Evolutionary conservation across 2,113 vertebrate genomes (phyloP), one percentile per base, ranked within the genome.

Genomic region (Glaucomys volans): DNA sequence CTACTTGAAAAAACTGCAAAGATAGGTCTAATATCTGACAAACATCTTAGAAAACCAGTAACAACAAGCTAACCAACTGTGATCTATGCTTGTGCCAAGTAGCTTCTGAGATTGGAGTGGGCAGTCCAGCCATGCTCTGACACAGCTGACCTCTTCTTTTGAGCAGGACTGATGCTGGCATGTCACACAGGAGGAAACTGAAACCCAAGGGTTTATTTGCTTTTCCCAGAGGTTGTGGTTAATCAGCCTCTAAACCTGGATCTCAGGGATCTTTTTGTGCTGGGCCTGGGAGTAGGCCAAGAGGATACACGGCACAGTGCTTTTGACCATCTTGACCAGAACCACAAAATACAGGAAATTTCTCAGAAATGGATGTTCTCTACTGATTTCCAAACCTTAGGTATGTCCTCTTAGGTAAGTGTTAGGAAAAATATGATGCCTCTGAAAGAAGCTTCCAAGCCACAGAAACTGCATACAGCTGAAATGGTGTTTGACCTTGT

Each of bases 371-470:
- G 76, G 97, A 96, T 97, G 81, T 90, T 98, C 91, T 97, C 54
- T 71, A 81, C 93, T 71, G 89, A 95, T 92, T 96, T 98, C 97
- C 97, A 98, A 97, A 97, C 97, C 97, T 91, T 97, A 96, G 97
- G 91, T 97, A 98, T 96, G 97, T 97, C 76, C 94, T 97, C 84
- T 98, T 97, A 97, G 95, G 97, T 97, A 97, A 98, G 90, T 95
- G 88, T 91, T 96, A 96, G 91, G 88, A 84, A 97, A 96, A 96
- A 96, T 94, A 91, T 0, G n/a, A 96, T 57, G 75, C 67, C 54
- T 90, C 74, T 59, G 82, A 82, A 83, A 84, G 80, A 91, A 90
- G 69, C 54, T 92, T 97, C 97, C 96, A 98, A 97, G 71, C 97
- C 96, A 96, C 94, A 97, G 83, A 91, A 83, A 80, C 52, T 80